Conservation (phyloP, 1,140 invertebrate genomes). For the Drosophila nigrodunni region DNA sequence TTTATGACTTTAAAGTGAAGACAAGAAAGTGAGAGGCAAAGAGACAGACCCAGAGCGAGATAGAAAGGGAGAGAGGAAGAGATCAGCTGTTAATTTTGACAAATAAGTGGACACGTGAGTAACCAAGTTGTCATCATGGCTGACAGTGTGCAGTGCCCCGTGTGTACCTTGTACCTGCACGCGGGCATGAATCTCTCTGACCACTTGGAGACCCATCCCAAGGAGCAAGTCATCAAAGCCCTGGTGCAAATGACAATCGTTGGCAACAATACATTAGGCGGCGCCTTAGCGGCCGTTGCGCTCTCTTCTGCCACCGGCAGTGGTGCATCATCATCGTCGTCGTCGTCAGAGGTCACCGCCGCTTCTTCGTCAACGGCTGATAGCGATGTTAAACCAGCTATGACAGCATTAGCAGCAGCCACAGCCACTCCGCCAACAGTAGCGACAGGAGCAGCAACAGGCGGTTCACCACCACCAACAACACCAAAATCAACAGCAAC, state of each 20-base stretch:
- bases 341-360: slow-evolving; percentile 3
- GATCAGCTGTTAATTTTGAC: slow-evolving; percentile 29
- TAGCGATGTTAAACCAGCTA: slow-evolving; percentile 64
- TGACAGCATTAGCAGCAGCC: slow-evolving; percentile 31
- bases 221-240: slow-evolving; percentile 94
- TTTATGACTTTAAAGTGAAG: slow-evolving; percentile 70
- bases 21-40: slow-evolving; percentile 24
- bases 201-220: slow-evolving; percentile 93
- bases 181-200: slow-evolving; percentile 92
- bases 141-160: slow-evolving; percentile 89
- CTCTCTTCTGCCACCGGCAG: slow-evolving; percentile 34
- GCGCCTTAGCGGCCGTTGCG: slow-evolving; percentile 60
- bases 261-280: slow-evolving; percentile 53
- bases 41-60: slow-evolving; percentile 13
- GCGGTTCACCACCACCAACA: slow-evolving; percentile 18
- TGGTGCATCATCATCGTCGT: not conserved
- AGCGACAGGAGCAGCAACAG: slow-evolving; percentile 5
- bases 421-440: slow-evolving; percentile 22
- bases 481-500: slow-evolving; percentile 16
- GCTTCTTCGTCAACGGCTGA: slow-evolving; percentile 9
- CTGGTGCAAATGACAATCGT: slow-evolving; percentile 86
- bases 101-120: slow-evolving; percentile 22
- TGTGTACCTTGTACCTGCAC: slow-evolving; percentile 92
- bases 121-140: slow-evolving; percentile 84
- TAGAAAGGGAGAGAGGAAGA: slow-evolving; percentile 11